These are phyloP conservation scores for Redunca redunca DNA, from an alignment of 2,113 vertebrate species.

Conservation along the genomic window DNA sequence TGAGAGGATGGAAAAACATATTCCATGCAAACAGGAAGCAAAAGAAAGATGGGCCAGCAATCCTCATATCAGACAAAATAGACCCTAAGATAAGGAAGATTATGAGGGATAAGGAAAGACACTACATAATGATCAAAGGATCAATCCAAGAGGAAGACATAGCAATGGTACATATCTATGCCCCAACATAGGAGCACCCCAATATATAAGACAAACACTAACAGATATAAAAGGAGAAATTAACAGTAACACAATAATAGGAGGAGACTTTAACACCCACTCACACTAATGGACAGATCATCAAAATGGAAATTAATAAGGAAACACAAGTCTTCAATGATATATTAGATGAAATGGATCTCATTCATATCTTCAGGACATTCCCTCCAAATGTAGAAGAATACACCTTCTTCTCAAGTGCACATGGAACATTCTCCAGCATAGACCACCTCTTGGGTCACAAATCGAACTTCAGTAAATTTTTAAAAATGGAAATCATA, in stretches of 20 bases:
- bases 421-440: background rate
- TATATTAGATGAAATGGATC: background rate
- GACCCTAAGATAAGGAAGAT: background rate
- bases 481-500: background rate
- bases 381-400: background rate
- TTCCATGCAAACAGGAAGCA: background rate
- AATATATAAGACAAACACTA: background rate
- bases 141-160: background rate
- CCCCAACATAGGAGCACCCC: background rate
- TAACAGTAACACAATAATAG: background rate
- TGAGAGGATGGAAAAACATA: background rate
- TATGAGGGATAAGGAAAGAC: background rate
- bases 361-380: background rate
- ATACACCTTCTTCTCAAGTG: background rate
- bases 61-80: background rate
- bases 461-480: background rate
- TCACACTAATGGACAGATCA: background rate
- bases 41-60: background rate
- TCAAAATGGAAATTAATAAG: background rate
- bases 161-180: background rate
- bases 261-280: background rate
- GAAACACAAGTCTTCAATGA: background rate
- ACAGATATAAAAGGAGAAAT: background rate
- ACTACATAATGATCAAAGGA: background rate
- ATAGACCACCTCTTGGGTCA: background rate